Evolutionary conservation across 2,888 invertebrate genomes (phyloP), one percentile per base, ranked within the genome.

Genomic region (Drosophila nigricruria): DNA sequence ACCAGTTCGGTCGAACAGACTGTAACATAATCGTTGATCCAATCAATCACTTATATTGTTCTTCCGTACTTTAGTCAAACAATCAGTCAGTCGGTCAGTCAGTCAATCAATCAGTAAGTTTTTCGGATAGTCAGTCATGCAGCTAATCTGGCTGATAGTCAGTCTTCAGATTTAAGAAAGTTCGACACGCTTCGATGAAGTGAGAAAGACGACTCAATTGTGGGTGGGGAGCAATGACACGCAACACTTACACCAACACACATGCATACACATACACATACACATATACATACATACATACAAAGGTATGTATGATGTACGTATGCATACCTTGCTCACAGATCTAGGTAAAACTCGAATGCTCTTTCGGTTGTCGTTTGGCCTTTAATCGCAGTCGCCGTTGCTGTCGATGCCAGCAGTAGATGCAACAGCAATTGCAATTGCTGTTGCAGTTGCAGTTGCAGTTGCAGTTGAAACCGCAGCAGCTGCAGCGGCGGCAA

Each of bases 371-470:
- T 58, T 84, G 75, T 71, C 69, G 66, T 52, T 82, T 75, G 76
- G 71, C 66, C 76, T 84, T 84, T 84, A 82, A 79, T 75, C 76
- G 79, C 53, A 25, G 38, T 30, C 30, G 42, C 10, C 9, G 30
- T 18, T 12, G 57, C 23, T 30, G 56, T 32, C 56, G 56, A 42
- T 30, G 56, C 16, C 40, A 42, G 20, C 42, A 42, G 20, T 23
- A 66, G 62, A 43, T 45, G 43, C 43, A 45, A 16, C 23, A 16
- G 45, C 45, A 45, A 16, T 23, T 32, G 16, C 47, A 60, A 52
- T 61, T 27, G 66, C 78, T 73, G 50, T 27, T 27, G 58, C 65
- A 63, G 50, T 52, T 57, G 40, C 77, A 61, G 27, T 49, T 54
- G 43, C 77, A 59, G 27, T 49, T 54, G 43, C 77, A 62, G 32